Base-by-base conservation (phyloP, 2,113 vertebrate species). In the Bolborhynchus lineola region DNA sequence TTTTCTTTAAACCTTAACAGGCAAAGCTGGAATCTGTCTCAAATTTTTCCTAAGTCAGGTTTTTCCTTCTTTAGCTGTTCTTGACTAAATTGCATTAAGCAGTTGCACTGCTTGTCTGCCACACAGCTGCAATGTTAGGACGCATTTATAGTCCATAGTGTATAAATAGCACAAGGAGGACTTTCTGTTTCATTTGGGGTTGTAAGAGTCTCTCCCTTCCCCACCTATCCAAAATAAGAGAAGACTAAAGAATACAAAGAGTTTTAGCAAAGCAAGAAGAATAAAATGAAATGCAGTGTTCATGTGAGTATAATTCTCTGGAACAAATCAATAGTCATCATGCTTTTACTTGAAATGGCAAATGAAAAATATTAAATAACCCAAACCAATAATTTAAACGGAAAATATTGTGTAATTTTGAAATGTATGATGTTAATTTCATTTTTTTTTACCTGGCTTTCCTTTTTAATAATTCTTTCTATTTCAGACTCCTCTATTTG, bases 1-100 rank as follows among this genome's bases (percentile, higher is more conserved):
- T 93, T 88, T 74, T 68, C 69, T 59, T 78, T 46, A 91, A 87
- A 85, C 21, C 35, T 76, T 82, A 82, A 80, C 1, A 1, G 82
- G 82, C 17, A 70, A 91, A 88, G 26, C 37, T 93, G 71, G 63
- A 92, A 71, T 87, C 39, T 82, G 33, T 67, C 59, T 88, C 28
- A 37, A 26, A 47, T 79, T 88, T 86, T 92, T 79, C 65, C 25
- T 47, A 67, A 81, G 25, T 91, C 72, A 60, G 33, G n/a, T 71
- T 91, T 96, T 95, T 79, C 33, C 39, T 86, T 82, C 86, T 93
- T 80, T 81, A 88, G 59, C 60, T 86, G n/a, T 37, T 90, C 76
- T 77, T 90, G 42, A 75, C 53, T 91, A 67, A 88, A 90, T 64
- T 94, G 37, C 42, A 78, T 93, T 81, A 74, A 90, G 78, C 44